These are phyloP conservation scores for Tuta absoluta DNA, from an alignment of 2,888 invertebrate species.

Conservation along the genomic window DNA sequence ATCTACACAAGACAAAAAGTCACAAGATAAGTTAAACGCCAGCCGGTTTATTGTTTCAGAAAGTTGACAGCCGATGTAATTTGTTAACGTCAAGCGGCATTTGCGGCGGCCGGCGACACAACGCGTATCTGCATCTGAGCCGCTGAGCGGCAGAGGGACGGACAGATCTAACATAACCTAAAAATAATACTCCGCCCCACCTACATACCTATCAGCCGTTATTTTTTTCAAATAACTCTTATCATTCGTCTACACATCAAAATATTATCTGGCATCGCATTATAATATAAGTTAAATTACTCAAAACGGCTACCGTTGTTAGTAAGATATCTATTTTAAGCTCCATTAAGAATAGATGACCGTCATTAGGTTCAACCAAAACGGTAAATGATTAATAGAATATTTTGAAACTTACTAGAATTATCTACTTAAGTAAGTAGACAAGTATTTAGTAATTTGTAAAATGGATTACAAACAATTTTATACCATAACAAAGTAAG, in stretches of 20 bases:
- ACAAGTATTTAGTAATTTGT: no score
- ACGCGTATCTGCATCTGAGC: slow-evolving; percentile 49
- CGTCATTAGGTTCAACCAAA: background rate
- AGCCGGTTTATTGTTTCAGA: slow-evolving; percentile 79
- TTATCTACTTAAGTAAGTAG: background rate
- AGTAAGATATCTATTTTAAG: slow-evolving; percentile 13
- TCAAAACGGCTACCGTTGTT: slow-evolving; percentile 15
- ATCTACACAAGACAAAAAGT: slow-evolving; percentile 78
- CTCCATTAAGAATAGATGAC: slow-evolving; percentile 3
- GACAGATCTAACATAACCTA: slow-evolving; percentile 61
- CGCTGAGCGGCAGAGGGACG: slow-evolving; percentile 28
- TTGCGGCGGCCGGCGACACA: slow-evolving; percentile 45
- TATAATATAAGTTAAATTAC: slow-evolving; percentile 43
- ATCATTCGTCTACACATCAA: slow-evolving; percentile 58
- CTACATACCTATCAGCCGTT: slow-evolving; percentile 58
- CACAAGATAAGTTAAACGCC: slow-evolving; percentile 78
- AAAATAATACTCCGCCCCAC: slow-evolving; percentile 59
- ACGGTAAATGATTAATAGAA: slow-evolving; percentile 36
- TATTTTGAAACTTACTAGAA: slow-evolving; percentile 11
- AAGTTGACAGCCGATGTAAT: slow-evolving; percentile 76
- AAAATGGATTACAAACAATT: no score
- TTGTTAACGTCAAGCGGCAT: slow-evolving; percentile 73
- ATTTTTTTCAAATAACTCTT: slow-evolving; percentile 66
- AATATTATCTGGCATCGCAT: slow-evolving; percentile 63
- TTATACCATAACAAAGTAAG: no score